These are phyloP conservation scores for Glossosoma conforme DNA, from an alignment of 1,140 invertebrate genomes.

Conservation along the genomic window DNA sequence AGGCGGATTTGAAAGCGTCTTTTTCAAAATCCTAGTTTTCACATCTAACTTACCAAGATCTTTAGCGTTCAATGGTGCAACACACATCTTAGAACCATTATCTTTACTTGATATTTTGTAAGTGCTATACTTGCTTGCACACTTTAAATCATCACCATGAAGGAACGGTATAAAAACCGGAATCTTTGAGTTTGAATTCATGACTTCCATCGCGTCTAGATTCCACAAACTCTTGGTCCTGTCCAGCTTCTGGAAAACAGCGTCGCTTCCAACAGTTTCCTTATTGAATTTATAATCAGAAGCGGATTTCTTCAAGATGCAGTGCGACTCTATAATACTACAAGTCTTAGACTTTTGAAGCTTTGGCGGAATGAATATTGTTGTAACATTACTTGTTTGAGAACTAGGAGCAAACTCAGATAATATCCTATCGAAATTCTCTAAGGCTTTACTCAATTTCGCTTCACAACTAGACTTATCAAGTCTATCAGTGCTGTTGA, in stretches of 20 bases:
- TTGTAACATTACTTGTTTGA: conserved; percentile 17
- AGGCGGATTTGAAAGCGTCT: conserved; percentile 49
- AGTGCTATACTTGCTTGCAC: conserved; percentile 46
- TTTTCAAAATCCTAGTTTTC: conserved; percentile 49
- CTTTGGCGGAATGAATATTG: conserved; percentile 45
- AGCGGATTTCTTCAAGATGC: conserved; percentile 52
- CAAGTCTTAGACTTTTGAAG: conserved; percentile 59
- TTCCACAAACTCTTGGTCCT: conserved; percentile 52
- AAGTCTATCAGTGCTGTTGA: conserved; percentile 1
- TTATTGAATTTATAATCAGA: conserved; percentile 35
- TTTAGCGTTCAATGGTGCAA: conserved; percentile 39
- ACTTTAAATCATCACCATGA: conserved; percentile 39
- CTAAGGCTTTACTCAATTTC: conserved; percentile 56
- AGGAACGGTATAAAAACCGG: conserved; percentile 41
- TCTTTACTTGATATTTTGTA: conserved; percentile 47
- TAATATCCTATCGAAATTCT: conserved; percentile 61
- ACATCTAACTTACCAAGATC: conserved; percentile 48
- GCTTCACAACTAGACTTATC: conserved; percentile 37
- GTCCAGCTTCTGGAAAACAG: conserved; percentile 45
- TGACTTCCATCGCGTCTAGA: conserved; percentile 49
- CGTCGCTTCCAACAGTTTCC: conserved; percentile 37
- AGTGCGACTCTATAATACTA: conserved; percentile 58
- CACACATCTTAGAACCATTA: conserved; percentile 30
- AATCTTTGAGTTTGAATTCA: conserved; percentile 37
- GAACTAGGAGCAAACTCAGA: conserved; percentile 41